A percentile compares a stretch with the other conserved stretches of the same genome.
Conservation (phyloP, 2,888 invertebrate genomes). For the Napeogenes inachia region DNA sequence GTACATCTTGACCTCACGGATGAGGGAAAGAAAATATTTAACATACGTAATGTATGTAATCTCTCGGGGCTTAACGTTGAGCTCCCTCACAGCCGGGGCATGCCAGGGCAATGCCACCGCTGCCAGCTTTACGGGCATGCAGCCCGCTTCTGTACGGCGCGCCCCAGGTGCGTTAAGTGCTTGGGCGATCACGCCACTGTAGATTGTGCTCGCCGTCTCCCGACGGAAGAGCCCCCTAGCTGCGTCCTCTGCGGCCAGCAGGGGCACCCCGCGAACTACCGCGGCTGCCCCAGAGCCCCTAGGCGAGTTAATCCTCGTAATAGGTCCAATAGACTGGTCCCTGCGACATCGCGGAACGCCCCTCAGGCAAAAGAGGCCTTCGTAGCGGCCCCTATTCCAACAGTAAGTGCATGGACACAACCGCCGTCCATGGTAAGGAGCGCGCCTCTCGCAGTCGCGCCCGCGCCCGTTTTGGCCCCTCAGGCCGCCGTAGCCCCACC, state of each 20-base stretch:
- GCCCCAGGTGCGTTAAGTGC: conserved; percentile 1
- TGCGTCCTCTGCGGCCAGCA: too few species aligned
- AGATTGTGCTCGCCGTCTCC: not conserved
- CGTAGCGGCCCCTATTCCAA: not conserved
- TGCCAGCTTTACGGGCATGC: conserved; percentile 5
- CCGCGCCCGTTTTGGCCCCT: not conserved
- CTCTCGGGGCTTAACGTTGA: too few species aligned
- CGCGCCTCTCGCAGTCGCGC: not conserved
- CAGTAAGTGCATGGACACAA: too few species aligned
- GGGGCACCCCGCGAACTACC: not conserved
- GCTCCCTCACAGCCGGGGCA: too few species aligned
- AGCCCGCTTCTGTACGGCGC: not conserved
- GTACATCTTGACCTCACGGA: not conserved
- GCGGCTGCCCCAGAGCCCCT: not conserved
- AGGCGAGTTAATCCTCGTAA: not conserved
- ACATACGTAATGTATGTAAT: not conserved
- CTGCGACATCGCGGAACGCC: not conserved
- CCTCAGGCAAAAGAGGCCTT: not conserved
- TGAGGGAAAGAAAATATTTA: conserved; percentile 4
- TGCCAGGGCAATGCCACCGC: conserved; percentile 6
- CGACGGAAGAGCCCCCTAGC: conserved; percentile 4
- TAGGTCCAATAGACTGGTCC: not conserved
- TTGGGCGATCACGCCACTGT: conserved; percentile 4
- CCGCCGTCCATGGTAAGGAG: not conserved
- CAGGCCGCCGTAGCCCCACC: too few species aligned